Conservation (phyloP, 2,797 vertebrate genomes). For the Catostomus latipinnis region DNA sequence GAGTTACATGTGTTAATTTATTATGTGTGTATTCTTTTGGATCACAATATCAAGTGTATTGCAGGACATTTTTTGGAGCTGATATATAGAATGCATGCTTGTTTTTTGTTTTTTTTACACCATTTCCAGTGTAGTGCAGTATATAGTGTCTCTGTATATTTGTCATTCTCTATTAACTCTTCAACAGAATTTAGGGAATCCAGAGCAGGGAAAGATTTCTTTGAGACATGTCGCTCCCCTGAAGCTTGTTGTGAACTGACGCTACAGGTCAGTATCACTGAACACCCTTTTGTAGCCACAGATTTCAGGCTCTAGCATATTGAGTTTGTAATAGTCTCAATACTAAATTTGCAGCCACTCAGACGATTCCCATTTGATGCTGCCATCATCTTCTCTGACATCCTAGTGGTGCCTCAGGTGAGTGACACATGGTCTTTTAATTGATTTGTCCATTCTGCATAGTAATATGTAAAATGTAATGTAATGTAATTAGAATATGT, state of each 20-base stretch:
- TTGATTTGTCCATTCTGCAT: too few relatives aligned
- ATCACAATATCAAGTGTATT: too few relatives aligned
- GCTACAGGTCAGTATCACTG: constrained; percentile 81
- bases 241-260: constrained; percentile 95
- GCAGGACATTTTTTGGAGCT: too few relatives aligned
- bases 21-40: too few relatives aligned
- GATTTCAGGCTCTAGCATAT: neutral
- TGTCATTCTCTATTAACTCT: neutral
- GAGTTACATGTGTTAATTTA: too few relatives aligned
- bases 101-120: neutral
- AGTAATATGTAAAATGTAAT: too few relatives aligned
- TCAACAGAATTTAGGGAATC: constrained; percentile 89
- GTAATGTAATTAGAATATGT: too few relatives aligned
- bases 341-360: constrained; percentile 80
- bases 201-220: constrained; percentile 92
- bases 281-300: neutral
- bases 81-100: too few relatives aligned
- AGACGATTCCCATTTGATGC: constrained; percentile 93
- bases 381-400: constrained; percentile 98
- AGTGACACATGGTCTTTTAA: constrained; percentile 2
- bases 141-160: neutral
- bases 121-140: neutral
- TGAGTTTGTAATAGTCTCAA: neutral
- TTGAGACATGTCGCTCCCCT: constrained; percentile 91
- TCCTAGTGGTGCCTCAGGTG: constrained; percentile 97